Evolutionary conservation across 2,888 invertebrate genomes (phyloP).

Genomic region (Catocala fraxini): DNA sequence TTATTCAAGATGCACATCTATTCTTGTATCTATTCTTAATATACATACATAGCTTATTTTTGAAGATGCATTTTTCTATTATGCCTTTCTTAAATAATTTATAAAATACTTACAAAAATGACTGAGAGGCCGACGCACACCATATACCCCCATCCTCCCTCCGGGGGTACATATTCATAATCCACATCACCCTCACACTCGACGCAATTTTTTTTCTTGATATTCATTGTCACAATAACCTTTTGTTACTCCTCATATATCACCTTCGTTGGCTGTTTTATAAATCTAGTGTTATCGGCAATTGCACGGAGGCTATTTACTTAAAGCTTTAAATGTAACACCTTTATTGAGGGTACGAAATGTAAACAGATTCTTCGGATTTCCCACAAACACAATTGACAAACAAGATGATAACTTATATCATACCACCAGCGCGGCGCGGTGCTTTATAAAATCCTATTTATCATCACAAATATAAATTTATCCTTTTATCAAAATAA

Average conservation of each 20-base stretch:
- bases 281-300: slow-evolving; percentile 69
- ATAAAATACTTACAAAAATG: slow-evolving; percentile 88
- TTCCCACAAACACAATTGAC: slow-evolving; percentile 73
- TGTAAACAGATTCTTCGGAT: slow-evolving; percentile 72
- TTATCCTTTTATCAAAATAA: neutral
- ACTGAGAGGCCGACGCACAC: slow-evolving; percentile 89
- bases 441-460: slow-evolving; percentile 1
- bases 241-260: slow-evolving; percentile 34
- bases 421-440: slow-evolving; percentile 22
- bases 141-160: slow-evolving; percentile 92
- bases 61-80: too few species aligned
- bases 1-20: too few species aligned
- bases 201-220: slow-evolving; percentile 57
- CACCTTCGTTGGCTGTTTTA: slow-evolving; percentile 67
- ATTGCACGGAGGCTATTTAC: slow-evolving; percentile 66
- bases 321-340: slow-evolving; percentile 68
- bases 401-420: slow-evolving; percentile 61
- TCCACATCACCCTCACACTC: slow-evolving; percentile 64
- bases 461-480: neutral
- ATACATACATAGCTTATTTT: too few species aligned
- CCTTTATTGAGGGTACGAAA: slow-evolving; percentile 70
- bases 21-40: too few species aligned
- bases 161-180: slow-evolving; percentile 86
- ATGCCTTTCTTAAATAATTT: too few species aligned
- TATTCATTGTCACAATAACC: slow-evolving; percentile 63